These are phyloP conservation scores for Craniophora ligustri DNA, from an alignment of 2,888 invertebrate species.

Conservation along the genomic window DNA sequence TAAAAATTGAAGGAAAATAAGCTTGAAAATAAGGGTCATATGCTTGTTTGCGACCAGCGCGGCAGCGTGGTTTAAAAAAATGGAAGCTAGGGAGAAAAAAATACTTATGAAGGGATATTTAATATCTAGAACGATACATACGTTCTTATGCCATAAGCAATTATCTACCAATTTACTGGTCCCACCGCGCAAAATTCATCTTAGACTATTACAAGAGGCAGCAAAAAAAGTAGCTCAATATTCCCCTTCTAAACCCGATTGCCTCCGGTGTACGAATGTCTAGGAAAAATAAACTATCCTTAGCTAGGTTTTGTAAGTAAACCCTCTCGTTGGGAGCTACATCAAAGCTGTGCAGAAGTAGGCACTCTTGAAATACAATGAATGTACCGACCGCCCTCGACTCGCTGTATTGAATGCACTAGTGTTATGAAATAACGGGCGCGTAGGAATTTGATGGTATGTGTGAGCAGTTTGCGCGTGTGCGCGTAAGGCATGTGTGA, in stretches of 20 bases:
- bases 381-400: constrained; percentile 18
- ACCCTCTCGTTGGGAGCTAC: constrained; percentile 31
- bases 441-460: neutral
- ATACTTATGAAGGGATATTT: too few species aligned
- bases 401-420: constrained; percentile 41
- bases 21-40: too few species aligned
- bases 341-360: constrained; percentile 44
- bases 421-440: constrained; percentile 31
- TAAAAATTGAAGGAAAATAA: too few species aligned
- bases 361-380: constrained; percentile 50
- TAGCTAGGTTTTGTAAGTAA: constrained; percentile 14
- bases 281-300: constrained; percentile 20
- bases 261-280: constrained; percentile 19
- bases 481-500: neutral
- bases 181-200: too few species aligned
- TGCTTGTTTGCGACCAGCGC: too few species aligned
- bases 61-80: too few species aligned
- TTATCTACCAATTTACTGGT: too few species aligned
- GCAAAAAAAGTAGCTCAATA: neutral
- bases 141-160: too few species aligned
- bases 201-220: too few species aligned
- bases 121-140: too few species aligned
- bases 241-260: constrained; percentile 6
- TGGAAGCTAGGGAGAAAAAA: too few species aligned
- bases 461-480: neutral